Evolutionary conservation across 1,140 invertebrate species (phyloP).

Genomic region (Manduca sexta): DNA sequence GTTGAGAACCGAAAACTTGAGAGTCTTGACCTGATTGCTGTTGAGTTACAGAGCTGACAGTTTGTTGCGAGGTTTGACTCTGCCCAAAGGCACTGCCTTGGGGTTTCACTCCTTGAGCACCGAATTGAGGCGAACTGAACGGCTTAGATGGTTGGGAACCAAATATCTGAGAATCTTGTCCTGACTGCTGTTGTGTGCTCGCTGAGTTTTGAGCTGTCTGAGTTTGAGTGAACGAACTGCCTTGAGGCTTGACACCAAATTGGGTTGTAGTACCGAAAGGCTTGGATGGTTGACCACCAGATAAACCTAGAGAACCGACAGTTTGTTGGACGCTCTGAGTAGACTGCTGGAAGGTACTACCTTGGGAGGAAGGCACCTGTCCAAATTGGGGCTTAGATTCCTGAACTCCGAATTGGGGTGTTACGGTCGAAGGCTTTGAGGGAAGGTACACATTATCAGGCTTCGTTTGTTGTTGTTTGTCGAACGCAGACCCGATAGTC

Average conservation of each 20-base stretch:
- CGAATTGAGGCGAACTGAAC: background rate
- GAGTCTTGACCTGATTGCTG: background rate
- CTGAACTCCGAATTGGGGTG: too few species aligned
- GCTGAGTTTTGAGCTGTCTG: background rate
- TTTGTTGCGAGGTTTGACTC: too few species aligned
- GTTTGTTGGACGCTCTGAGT: background rate
- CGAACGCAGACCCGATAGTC: too few species aligned
- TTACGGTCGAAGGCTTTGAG: too few species aligned
- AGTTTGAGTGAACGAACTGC: background rate
- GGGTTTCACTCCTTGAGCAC: background rate
- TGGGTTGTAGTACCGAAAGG: constrained; percentile 8
- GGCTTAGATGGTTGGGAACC: background rate
- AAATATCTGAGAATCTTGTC: background rate
- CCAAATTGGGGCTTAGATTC: background rate
- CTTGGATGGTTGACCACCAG: constrained; percentile 1
- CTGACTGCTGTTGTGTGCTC: too few species aligned
- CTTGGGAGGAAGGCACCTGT: background rate
- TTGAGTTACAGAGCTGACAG: too few species aligned
- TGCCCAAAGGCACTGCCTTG: too few species aligned
- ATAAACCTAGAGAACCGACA: background rate
- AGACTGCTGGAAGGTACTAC: background rate
- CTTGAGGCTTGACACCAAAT: constrained; percentile 1
- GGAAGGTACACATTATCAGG: too few species aligned
- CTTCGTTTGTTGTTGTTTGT: too few species aligned
- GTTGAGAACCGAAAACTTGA: too few species aligned